A percentile compares a stretch with the other conserved stretches of the same genome.
Evolutionary conservation across 2,113 vertebrate genomes (phyloP).

Genomic region (Chloropsis cyanopogon): DNA sequence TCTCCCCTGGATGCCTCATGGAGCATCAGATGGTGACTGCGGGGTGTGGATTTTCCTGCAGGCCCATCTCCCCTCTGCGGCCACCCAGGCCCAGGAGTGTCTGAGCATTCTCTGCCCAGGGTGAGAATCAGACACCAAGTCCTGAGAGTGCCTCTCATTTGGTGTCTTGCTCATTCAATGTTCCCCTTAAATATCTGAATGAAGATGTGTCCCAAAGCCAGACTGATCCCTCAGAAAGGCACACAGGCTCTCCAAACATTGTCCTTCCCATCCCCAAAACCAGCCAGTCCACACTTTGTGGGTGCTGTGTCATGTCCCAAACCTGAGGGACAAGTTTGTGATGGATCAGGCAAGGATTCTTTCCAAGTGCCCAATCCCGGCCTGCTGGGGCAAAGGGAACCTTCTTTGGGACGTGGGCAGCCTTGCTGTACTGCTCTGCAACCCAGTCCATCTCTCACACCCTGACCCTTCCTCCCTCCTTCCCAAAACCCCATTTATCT

Average conservation of each 20-base stretch:
- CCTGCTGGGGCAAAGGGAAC: background rate
- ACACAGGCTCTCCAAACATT: background rate
- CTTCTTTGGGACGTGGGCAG: background rate
- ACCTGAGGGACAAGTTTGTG: background rate
- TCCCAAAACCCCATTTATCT: background rate
- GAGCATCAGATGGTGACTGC: background rate
- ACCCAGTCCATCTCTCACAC: background rate
- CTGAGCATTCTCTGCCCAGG: background rate
- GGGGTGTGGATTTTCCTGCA: background rate
- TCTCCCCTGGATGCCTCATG: background rate
- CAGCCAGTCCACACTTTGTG: background rate
- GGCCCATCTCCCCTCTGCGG: rapidly evolving
- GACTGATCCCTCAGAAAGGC: background rate
- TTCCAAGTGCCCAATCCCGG: background rate
- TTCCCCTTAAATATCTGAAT: background rate
- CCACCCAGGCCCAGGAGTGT: background rate
- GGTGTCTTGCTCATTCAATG: background rate
- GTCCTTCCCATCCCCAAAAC: rapidly evolving
- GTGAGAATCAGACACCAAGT: background rate
- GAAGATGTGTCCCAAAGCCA: background rate
- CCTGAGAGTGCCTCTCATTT: background rate
- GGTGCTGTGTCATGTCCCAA: background rate
- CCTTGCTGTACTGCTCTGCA: background rate
- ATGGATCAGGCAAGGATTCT: background rate
- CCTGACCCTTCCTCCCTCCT: background rate